A percentile compares a stretch with the other conserved stretches of the same genome.
These are phyloP conservation scores for Dexiosoma caninum DNA, from an alignment of 2,888 invertebrate species.

Conservation along the genomic window DNA sequence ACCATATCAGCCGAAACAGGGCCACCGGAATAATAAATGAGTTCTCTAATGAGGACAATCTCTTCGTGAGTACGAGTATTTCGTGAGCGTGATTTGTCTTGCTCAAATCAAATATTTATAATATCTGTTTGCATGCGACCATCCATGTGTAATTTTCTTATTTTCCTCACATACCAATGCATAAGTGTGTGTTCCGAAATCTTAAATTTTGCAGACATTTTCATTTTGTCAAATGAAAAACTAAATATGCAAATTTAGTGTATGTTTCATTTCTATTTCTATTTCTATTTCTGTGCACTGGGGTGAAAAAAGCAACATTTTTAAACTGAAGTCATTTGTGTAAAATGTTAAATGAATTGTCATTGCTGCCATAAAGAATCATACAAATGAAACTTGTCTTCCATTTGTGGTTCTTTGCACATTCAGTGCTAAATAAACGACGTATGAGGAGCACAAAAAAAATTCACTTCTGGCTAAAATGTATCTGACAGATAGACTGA, in stretches of 20 bases:
- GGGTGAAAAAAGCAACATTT: not conserved
- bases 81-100: too few relatives aligned
- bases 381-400: conserved; percentile 45
- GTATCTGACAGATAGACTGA: conserved; percentile 36
- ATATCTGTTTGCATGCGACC: too few relatives aligned
- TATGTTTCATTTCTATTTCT: too few relatives aligned
- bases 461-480: conserved; percentile 15
- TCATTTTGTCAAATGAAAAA: not conserved
- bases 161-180: not conserved
- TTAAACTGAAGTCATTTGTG: conserved; percentile 52
- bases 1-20: too few relatives aligned
- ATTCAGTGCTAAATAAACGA: not conserved
- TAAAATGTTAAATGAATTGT: conserved; percentile 56
- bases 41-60: too few relatives aligned
- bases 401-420: conserved; percentile 4
- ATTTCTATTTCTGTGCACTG: too few relatives aligned
- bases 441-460: not conserved
- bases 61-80: too few relatives aligned
- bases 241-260: conserved; percentile 35
- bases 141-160: too few relatives aligned
- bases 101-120: too few relatives aligned
- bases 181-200: not conserved
- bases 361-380: conserved; percentile 52
- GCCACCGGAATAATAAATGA: too few relatives aligned
- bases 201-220: conserved; percentile 31